Evolutionary conservation across 2,888 invertebrate species (phyloP).

Genomic region (Isoperla grammatica): DNA sequence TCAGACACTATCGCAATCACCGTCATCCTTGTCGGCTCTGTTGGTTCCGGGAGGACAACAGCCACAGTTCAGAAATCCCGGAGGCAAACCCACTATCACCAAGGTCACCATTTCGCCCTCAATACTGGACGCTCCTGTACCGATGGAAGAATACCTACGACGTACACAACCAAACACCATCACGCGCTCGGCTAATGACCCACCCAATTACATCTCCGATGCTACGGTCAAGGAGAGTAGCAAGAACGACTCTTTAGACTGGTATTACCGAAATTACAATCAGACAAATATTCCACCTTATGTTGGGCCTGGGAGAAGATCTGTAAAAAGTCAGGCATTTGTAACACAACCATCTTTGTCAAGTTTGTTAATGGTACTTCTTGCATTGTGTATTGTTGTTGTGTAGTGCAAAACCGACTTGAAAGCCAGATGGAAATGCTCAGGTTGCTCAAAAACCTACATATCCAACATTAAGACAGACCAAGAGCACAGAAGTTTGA

Average conservation of each 20-base stretch:
- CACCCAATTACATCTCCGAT: slow-evolving; percentile 29
- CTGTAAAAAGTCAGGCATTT: not conserved
- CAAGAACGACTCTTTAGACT: slow-evolving; percentile 40
- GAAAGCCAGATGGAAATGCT: no score
- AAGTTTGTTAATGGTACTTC: not conserved
- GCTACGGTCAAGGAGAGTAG: slow-evolving; percentile 17
- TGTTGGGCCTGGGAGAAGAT: slow-evolving; percentile 37
- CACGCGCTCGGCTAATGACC: not conserved
- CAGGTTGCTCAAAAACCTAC: no score
- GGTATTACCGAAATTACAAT: slow-evolving; percentile 86
- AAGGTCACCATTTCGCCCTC: slow-evolving; percentile 50
- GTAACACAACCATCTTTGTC: not conserved
- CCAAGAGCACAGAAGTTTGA: no score
- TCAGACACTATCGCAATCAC: slow-evolving; percentile 38
- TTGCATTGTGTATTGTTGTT: not conserved
- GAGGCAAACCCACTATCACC: slow-evolving; percentile 55
- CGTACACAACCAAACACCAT: slow-evolving; percentile 30
- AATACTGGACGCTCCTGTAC: slow-evolving; percentile 30
- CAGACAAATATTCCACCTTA: slow-evolving; percentile 53
- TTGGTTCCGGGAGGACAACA: slow-evolving; percentile 56
- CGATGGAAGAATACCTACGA: slow-evolving; percentile 35
- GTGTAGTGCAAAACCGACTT: no score
- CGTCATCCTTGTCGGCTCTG: slow-evolving; percentile 55
- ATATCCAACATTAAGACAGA: no score
- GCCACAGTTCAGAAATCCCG: slow-evolving; percentile 41